Percentiles rank a stretch among this genome's conserved stretches.
Evolutionary conservation across 2,797 vertebrate genomes (phyloP).

Genomic region (Rousettus madagascariensis): DNA sequence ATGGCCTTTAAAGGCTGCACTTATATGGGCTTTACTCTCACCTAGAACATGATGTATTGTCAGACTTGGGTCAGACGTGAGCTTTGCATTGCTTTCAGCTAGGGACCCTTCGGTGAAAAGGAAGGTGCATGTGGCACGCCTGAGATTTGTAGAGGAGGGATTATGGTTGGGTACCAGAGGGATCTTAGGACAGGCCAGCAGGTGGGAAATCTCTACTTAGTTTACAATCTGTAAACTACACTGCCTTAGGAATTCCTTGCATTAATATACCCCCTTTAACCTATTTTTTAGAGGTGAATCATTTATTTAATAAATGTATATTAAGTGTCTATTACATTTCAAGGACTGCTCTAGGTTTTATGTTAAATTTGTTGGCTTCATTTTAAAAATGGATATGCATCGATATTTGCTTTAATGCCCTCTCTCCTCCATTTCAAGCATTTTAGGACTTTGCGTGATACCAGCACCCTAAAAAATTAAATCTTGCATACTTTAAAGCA

Average conservation of each 20-base stretch:
- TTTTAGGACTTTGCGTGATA: background rate
- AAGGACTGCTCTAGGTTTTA: background rate
- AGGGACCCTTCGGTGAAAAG: background rate
- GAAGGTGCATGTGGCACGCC: background rate
- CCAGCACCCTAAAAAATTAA: background rate
- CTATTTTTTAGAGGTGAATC: background rate
- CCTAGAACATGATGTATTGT: background rate
- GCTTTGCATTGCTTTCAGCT: background rate
- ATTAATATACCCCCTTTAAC: background rate
- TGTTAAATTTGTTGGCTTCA: background rate
- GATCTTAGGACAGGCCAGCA: background rate
- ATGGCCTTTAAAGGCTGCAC: background rate
- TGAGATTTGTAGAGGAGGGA: background rate
- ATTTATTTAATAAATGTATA: conserved; percentile 22
- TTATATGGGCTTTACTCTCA: background rate
- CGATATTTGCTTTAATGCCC: background rate
- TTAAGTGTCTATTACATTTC: background rate
- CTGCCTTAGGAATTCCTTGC: background rate
- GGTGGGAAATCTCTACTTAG: background rate
- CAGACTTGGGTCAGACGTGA: background rate
- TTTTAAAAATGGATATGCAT: background rate
- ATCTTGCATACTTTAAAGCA: background rate
- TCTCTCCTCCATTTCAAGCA: background rate
- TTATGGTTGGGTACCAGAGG: background rate
- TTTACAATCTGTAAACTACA: background rate